Conservation (phyloP, 2,888 invertebrate genomes). For the Troilus luridus region DNA sequence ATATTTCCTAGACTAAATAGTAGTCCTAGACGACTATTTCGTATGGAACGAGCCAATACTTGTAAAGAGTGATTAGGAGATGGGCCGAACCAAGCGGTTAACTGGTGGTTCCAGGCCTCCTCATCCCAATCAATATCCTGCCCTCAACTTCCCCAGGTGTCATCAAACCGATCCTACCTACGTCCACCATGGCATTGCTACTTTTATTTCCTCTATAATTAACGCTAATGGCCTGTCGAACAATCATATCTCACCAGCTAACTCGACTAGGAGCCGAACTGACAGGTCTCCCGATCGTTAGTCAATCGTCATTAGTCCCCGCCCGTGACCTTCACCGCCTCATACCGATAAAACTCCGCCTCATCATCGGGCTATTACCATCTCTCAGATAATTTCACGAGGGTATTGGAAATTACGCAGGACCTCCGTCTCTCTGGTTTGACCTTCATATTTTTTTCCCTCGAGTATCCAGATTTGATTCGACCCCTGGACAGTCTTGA, state of each 20-base stretch:
- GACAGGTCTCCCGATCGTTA: constrained; percentile 7
- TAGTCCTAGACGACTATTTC: too few relatives aligned
- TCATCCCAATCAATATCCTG: background rate
- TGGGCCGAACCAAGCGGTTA: too few relatives aligned
- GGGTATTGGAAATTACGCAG: background rate
- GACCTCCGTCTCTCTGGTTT: background rate
- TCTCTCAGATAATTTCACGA: background rate
- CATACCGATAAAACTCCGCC: background rate
- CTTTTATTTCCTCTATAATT: background rate
- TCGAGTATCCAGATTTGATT: too few relatives aligned
- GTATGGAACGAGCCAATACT: too few relatives aligned
- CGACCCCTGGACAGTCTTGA: too few relatives aligned
- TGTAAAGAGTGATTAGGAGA: too few relatives aligned
- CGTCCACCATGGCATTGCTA: background rate
- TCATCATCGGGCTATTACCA: background rate
- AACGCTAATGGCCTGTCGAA: background rate
- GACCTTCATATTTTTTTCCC: too few relatives aligned
- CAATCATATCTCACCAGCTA: background rate
- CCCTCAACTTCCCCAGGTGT: background rate
- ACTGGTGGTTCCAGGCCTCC: background rate
- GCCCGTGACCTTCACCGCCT: background rate
- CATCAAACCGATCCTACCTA: background rate
- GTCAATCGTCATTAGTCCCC: background rate
- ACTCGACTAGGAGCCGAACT: background rate
- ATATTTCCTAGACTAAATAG: too few relatives aligned